Evolutionary conservation across 1,140 invertebrate genomes (phyloP).

Genomic region (Drosophila quadrilineata): DNA sequence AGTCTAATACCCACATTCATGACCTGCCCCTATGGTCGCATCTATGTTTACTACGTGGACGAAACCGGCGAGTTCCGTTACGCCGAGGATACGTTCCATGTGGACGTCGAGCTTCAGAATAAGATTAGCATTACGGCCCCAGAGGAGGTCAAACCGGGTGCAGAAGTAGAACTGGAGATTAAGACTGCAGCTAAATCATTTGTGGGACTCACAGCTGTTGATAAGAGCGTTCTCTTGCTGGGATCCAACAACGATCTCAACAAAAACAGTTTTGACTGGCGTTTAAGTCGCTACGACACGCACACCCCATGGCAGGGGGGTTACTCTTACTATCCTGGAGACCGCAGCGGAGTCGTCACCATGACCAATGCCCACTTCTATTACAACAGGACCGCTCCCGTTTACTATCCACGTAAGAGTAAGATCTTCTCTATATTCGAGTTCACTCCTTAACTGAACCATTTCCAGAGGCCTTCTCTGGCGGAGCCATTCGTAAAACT

Average conservation of each 20-base stretch:
- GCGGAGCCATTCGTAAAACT: constrained; percentile 42
- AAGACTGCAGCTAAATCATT: constrained; percentile 91
- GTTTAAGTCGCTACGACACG: constrained; percentile 65
- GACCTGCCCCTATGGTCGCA: constrained; percentile 90
- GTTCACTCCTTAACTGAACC: background rate
- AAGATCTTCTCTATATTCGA: background rate
- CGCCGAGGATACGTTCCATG: constrained; percentile 89
- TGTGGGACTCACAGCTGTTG: constrained; percentile 91
- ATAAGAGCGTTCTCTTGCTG: constrained; percentile 92
- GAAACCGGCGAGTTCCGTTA: constrained; percentile 89
- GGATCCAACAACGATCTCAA: constrained; percentile 58
- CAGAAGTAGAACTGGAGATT: constrained; percentile 87
- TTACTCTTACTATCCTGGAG: constrained; percentile 70
- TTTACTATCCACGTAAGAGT: constrained; percentile 32
- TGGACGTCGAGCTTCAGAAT: constrained; percentile 90
- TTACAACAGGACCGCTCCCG: constrained; percentile 61
- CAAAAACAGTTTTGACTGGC: constrained; percentile 73
- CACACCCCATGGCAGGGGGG: constrained; percentile 70
- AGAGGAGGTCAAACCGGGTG: constrained; percentile 86
- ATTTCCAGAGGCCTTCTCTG: constrained; percentile 20
- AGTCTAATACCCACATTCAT: constrained; percentile 87
- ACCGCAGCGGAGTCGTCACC: constrained; percentile 64
- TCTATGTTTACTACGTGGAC: constrained; percentile 89
- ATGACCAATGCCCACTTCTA: constrained; percentile 74
- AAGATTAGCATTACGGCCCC: constrained; percentile 56